Evolutionary conservation across 2,797 vertebrate species (phyloP), one percentile per base, ranked within the genome.

Genomic region (Leptoclinus maculatus): DNA sequence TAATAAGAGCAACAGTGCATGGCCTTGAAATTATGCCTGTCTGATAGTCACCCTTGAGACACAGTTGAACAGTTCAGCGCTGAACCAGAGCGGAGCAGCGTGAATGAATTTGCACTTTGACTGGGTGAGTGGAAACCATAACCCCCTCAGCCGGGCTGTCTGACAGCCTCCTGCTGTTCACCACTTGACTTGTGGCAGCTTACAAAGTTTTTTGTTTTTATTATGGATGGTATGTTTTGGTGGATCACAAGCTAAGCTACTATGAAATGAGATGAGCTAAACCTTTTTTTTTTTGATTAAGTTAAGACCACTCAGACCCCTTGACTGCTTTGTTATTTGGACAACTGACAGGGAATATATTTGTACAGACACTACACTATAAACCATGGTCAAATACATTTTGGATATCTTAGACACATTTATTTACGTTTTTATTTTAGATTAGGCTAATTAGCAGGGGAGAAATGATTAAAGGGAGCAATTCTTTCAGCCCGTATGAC

Each of bases 91-190:
- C 86, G 17, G 70, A 87, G 85, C 82, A 80, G 78, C 68, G 45
- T 88, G 85, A 87, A 91, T 91, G 90, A 92, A 91, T 90, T 91
- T 92, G 91, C 89, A 91, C 90, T 89, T 88, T 88, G 91, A 90
- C 88, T 90, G 82, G 88, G 83, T 64, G 90, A 85, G 83, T 87
- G 71, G 88, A 76, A 91, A 87, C 87, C 76, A 64, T 84, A 88
- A 88, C 91, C 87, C 66, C 89, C 68, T 84, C 83, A 74, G 81
- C 86, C 75, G n/a, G 54, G 68, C 76, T 43, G 62, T 38, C 79
- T 92, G 92, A 94, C 90, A 93, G 90, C 89, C 79, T 87, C 92
- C 92, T 91, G 92, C 92, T 93, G 90, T 88, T 92, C 85, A 41
- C 45, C 80, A 78, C 79, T 88, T 89, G 84, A 88, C 89, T 92